Evolutionary conservation across 2,113 vertebrate species (phyloP).

Genomic region (Chamaea fasciata): DNA sequence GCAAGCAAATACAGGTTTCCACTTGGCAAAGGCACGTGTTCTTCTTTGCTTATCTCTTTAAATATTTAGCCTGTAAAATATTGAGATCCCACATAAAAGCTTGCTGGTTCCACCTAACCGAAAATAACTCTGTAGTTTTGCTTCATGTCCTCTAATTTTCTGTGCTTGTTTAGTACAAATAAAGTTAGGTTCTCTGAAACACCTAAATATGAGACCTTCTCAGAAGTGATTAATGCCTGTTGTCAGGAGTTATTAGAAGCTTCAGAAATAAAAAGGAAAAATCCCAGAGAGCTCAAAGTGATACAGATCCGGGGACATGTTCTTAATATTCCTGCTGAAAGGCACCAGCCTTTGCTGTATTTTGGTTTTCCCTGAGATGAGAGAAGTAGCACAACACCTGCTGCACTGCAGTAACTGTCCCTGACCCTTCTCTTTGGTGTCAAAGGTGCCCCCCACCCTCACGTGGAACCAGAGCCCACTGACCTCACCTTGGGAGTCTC

Average conservation of each 20-base stretch:
- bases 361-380: neutral
- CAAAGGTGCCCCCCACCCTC: conserved; percentile 62
- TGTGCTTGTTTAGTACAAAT: neutral
- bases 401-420: neutral
- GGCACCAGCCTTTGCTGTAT: neutral
- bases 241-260: neutral
- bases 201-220: neutral
- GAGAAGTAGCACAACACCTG: neutral
- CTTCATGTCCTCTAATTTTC: neutral
- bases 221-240: neutral
- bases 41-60: neutral
- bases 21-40: neutral
- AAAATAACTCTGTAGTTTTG: neutral
- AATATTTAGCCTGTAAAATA: neutral
- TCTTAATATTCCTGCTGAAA: neutral
- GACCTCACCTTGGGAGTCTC: conserved; percentile 84
- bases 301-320: neutral
- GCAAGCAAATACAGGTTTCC: neutral
- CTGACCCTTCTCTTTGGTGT: neutral
- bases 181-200: neutral
- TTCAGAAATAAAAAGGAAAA: neutral
- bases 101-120: neutral
- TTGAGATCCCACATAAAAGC: neutral
- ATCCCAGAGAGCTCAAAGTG: neutral
- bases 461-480: conserved; percentile 78